phyloP scores from a whole-genome alignment of 1,140 invertebrate genomes.

The Polypedilum pembai region DNA sequence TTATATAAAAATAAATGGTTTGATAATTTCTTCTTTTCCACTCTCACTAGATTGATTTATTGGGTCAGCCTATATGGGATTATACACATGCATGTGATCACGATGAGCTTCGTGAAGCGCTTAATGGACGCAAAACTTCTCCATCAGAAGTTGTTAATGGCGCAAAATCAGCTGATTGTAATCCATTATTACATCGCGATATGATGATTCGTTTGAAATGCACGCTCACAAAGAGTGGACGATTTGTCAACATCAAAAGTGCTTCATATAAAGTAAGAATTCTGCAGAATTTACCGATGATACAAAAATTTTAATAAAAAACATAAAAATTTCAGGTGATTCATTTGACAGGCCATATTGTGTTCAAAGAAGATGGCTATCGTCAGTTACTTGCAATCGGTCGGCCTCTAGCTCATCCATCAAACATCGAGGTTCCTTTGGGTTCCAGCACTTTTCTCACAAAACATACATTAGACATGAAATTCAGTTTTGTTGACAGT shows the following conservation, averaged over 20 bases:
- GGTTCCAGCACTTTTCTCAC: slow-evolving; percentile 83
- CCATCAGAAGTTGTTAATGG: neutral
- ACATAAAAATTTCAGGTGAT: slow-evolving; percentile 61
- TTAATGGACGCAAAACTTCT: slow-evolving; percentile 43
- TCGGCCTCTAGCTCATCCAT: slow-evolving; percentile 84
- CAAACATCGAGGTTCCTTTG: slow-evolving; percentile 83
- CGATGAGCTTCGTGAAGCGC: slow-evolving; percentile 76
- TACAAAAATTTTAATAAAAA: neutral
- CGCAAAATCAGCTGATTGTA: neutral
- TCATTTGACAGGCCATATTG: slow-evolving; percentile 72
- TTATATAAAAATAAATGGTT: neutral
- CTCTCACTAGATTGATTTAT: slow-evolving; percentile 74
- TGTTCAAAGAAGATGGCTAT: slow-evolving; percentile 45
- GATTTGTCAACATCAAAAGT: slow-evolving; percentile 86
- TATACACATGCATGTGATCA: slow-evolving; percentile 93
- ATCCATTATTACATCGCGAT: slow-evolving; percentile 45
- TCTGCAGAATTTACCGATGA: neutral
- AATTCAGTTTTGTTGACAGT: slow-evolving; percentile 87
- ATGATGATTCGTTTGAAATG: slow-evolving; percentile 85
- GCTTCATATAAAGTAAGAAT: slow-evolving; percentile 79
- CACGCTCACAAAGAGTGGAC: slow-evolving; percentile 80
- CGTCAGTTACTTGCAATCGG: slow-evolving; percentile 65
- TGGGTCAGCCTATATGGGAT: slow-evolving; percentile 89
- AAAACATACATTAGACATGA: slow-evolving; percentile 88
- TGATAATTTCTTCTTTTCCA: slow-evolving; percentile 30